phyloP scores from a whole-genome alignment of 2,113 vertebrate species.

The Psophia crepitans region DNA sequence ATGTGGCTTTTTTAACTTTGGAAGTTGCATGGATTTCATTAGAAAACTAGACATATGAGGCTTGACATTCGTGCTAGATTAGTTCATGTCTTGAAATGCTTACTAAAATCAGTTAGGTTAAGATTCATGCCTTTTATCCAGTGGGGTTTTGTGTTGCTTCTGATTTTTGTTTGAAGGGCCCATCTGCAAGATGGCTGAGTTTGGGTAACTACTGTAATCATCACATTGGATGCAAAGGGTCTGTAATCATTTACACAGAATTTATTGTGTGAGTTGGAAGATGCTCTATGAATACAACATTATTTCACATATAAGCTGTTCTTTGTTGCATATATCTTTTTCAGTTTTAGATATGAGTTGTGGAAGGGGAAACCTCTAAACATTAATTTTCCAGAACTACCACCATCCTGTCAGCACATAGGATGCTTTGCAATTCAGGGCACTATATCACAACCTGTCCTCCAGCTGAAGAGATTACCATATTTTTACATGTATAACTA shows the following conservation, averaged over 20 bases:
- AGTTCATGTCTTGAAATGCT: neutral
- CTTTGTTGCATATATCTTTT: neutral
- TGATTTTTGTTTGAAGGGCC: neutral
- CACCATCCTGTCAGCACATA: neutral
- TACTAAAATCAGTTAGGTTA: neutral
- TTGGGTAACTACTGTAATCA: neutral
- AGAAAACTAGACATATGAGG: neutral
- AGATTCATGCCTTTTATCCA: neutral
- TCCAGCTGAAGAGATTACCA: neutral
- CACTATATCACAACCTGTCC: neutral
- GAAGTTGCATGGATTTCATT: neutral
- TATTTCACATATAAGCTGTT: neutral
- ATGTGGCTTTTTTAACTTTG: neutral
- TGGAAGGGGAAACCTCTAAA: neutral
- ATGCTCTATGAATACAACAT: neutral
- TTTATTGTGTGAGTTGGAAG: neutral
- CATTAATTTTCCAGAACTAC: neutral
- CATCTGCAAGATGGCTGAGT: neutral
- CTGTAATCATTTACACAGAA: neutral
- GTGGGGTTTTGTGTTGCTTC: neutral
- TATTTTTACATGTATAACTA: neutral
- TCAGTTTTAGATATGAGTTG: neutral
- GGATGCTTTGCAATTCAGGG: neutral
- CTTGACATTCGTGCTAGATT: neutral
- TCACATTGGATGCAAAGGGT: rapidly evolving